Evolutionary conservation across 2,797 vertebrate genomes (phyloP).

Genomic region (Rousettus madagascariensis): DNA sequence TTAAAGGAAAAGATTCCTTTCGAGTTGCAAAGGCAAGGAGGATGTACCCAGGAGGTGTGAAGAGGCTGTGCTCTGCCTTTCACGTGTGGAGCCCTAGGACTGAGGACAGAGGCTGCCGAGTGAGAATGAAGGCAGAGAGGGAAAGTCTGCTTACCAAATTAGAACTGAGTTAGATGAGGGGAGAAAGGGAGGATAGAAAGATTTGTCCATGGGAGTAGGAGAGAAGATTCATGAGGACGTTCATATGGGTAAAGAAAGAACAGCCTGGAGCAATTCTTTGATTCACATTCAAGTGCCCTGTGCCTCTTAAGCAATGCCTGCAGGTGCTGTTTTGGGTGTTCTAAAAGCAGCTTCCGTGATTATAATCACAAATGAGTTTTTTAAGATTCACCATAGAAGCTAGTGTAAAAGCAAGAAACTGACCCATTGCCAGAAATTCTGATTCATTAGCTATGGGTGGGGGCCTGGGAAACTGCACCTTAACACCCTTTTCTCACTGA

Average conservation of each 20-base stretch:
- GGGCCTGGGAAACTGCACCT: neutral
- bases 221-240: neutral
- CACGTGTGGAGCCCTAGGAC: neutral
- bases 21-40: neutral
- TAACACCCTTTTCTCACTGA: neutral
- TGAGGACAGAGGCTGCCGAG: neutral
- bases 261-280: constrained; percentile 46
- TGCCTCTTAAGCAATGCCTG: constrained; percentile 49
- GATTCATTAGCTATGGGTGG: neutral
- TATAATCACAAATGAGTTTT: neutral
- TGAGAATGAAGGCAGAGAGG: neutral
- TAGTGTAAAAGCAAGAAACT: constrained; percentile 32
- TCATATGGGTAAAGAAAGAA: constrained; percentile 13
- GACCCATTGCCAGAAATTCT: neutral
- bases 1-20: neutral
- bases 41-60: neutral
- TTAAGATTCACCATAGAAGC: neutral
- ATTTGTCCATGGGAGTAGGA: neutral
- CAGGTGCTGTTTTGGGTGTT: constrained; percentile 15
- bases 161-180: neutral
- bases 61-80: neutral
- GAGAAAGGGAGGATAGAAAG: neutral
- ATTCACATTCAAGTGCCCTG: constrained; percentile 60
- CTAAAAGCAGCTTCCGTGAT: neutral
- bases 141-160: neutral